phyloP scores from a whole-genome alignment of 2,888 invertebrate species.

The Drosophila nr. fundita region DNA sequence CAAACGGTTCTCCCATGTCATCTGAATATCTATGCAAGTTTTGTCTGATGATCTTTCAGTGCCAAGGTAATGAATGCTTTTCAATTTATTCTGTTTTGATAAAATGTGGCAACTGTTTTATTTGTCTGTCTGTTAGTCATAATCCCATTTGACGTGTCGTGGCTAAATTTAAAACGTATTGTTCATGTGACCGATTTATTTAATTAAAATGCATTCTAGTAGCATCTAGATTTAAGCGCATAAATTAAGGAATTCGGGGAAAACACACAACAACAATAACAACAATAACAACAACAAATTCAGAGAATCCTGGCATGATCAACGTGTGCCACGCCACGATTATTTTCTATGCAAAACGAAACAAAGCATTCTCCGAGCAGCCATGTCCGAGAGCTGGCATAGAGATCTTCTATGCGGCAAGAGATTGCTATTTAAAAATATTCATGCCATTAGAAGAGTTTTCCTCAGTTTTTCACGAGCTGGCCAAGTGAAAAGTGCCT shows the following conservation, averaged over 20 bases:
- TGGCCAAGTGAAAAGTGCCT: constrained; percentile 80
- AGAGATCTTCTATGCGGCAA: neutral
- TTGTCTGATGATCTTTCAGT: constrained; percentile 35
- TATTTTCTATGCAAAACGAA: constrained; percentile 9
- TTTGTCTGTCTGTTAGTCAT: constrained; percentile 60
- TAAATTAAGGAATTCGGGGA: constrained; percentile 48
- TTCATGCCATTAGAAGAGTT: constrained; percentile 59
- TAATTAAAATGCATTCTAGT: constrained; percentile 65
- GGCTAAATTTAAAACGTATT: constrained; percentile 64
- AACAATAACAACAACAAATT: neutral
- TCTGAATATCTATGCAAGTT: constrained; percentile 14
- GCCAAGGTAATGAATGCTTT: constrained; percentile 45
- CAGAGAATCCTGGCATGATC: constrained; percentile 31
- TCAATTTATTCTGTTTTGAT: constrained; percentile 57
- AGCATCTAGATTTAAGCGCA: constrained; percentile 14
- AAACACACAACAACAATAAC: constrained; percentile 7
- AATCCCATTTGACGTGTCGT: constrained; percentile 68
- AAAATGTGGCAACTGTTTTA: constrained; percentile 58
- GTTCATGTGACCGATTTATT: constrained; percentile 59
- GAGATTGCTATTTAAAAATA: constrained; percentile 81
- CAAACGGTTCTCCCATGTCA: neutral
- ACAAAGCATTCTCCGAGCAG: constrained; percentile 30
- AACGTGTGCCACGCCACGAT: constrained; percentile 7
- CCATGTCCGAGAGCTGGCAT: constrained; percentile 22
- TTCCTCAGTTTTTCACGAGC: constrained; percentile 84